These are phyloP conservation scores for Plotosus lineatus DNA, from an alignment of 2,113 vertebrate species.

Conservation along the genomic window DNA sequence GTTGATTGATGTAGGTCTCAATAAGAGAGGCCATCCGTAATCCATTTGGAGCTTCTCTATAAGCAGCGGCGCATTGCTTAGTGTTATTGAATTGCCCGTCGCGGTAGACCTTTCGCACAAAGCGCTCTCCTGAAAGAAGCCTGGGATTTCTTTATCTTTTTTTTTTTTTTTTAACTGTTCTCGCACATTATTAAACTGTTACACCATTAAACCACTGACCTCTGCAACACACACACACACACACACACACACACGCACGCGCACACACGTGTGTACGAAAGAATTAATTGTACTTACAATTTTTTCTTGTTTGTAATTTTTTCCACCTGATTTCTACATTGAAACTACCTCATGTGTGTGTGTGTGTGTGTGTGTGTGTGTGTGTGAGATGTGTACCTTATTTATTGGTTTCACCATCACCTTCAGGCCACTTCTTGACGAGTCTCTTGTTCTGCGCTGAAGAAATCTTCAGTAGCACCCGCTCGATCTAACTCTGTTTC, in stretches of 20 bases:
- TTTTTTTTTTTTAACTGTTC: background rate
- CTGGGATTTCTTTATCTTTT: background rate
- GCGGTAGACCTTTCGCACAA: background rate
- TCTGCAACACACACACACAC: no score
- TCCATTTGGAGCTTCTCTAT: background rate
- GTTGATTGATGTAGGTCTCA: background rate
- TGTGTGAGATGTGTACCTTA: slow-evolving; percentile 74
- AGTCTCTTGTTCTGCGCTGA: slow-evolving; percentile 49
- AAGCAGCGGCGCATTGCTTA: background rate
- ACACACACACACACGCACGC: no score
- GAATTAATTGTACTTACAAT: slow-evolving; percentile 46
- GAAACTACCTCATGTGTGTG: slow-evolving; percentile 95
- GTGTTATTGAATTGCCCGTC: slow-evolving; percentile 1
- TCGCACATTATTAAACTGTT: background rate
- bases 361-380: slow-evolving; percentile 63
- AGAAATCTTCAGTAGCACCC: slow-evolving; percentile 23
- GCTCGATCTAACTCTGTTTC: background rate
- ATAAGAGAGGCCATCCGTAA: background rate
- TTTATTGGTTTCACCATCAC: slow-evolving; percentile 73
- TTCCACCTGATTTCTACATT: slow-evolving; percentile 74
- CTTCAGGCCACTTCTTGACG: slow-evolving; percentile 54
- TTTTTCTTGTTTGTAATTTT: slow-evolving; percentile 46
- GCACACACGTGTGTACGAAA: no score
- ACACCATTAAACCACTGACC: background rate
- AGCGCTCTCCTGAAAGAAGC: background rate